Evolutionary conservation across 1,140 invertebrate genomes (phyloP), one percentile per base, ranked within the genome.

Genomic region (Papilio helenus): DNA sequence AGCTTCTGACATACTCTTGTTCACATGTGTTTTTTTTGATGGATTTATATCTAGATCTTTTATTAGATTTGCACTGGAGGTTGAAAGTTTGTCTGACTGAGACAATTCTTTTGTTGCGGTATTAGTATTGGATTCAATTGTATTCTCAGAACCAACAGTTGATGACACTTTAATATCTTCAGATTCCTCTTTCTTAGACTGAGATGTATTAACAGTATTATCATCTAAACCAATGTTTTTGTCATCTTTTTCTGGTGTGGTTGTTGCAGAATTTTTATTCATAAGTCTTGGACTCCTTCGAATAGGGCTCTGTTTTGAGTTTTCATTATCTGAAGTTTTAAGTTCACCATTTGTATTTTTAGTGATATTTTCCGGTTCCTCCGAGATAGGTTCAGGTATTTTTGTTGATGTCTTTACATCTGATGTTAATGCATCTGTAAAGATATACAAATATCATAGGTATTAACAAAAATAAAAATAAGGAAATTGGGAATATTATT

Each of bases 1-100:
- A 68, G 76, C 80, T 55, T 76, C 74, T 76, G 88, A 85, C 10
- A 83, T 81, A 72, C 85, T 91, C 84, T 91, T 92, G 73, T 91
- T 92, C 14, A 87, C 68, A 49, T 76, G 44, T 26, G 23, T 23
- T 44, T 72, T 76, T 39, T 84, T 88, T 34, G 82, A 86, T n/a
- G 81, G 78, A 65, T 82, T 76, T 23, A 58, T 76, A 16, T 83
- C 80, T 76, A 88, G 26, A 26, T 86, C 72, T 78, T 86, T 82
- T 18, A 88, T 77, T 29, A 90, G 81, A 46, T 88, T 83, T 46
- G 72, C 61, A 84, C 65, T 83, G 8, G 81, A 71, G 26, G 73
- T 55, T 49, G 88, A 89, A n/a, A 86, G 79, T 55, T 79, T 84
- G 2, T 72, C 78, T 72, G 82, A 39, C 34, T 39, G 34, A 7